Base-by-base conservation (phyloP, 2,113 vertebrate genomes). In the Cryptomyrus ogoouensis region DNA sequence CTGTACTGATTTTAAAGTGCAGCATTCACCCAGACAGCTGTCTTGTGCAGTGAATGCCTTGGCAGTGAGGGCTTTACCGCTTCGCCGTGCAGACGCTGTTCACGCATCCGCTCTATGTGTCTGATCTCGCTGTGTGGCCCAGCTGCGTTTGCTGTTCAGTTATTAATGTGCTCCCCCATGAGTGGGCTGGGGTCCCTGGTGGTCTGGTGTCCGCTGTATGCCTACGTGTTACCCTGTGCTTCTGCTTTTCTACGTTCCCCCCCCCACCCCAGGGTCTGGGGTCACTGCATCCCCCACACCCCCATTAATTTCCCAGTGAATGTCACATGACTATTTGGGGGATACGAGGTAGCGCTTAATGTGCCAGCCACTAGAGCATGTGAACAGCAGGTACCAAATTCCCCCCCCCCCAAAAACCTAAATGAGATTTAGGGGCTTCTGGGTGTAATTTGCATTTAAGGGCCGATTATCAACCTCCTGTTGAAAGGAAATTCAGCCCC, bases 401-500 rank as follows among this genome's bases (percentile, higher is more conserved):
- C 21, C 80, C 35, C 80, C 77, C 77, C 35, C 77, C 27, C 1
- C 2, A 39, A 1, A 17, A 19, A 44, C 39, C 77, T 74, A 27
- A 31, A 74, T 35, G n/a, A 74, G 35, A 74, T 10, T 31, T 27
- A 15, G 66, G 66, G 66, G 66, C 27, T 74, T 35, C 66, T 74
- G 66, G 10, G 31, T 74, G 9, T 74, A 31, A 31, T 74, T 74
- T 35, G 27, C 12, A 27, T 31, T 66, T 27, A n/a, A 27, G n/a
- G 39, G 42, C 80, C 17, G 4, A 13, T 19, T 9, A 62, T 83
- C 3, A 50, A 13, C 10, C 88, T 47, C 56, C 44, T 80, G 15
- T 21, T 77, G 42, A 85, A 88, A 89, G 85, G 47, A 89, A 88
- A n/a, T 17, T 74, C 86, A 89, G 86, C 90, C 90, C 84, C 90